These are phyloP conservation scores for Hystrix cristata DNA, from an alignment of 2,113 vertebrate genomes.

Conservation along the genomic window DNA sequence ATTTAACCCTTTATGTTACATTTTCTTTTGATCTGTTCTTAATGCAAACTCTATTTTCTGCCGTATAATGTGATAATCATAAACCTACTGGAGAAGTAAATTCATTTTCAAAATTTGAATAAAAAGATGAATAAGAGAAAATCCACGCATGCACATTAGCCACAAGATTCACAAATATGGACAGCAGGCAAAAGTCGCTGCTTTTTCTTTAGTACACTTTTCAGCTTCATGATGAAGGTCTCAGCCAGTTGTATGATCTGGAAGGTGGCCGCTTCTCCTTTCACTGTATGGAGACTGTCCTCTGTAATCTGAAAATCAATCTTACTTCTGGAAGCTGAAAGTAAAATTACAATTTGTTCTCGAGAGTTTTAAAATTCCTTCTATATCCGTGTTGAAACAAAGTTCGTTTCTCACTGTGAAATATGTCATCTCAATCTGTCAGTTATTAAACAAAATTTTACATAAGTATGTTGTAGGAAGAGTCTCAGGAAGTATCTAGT, in stretches of 20 bases:
- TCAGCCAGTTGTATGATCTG: background rate
- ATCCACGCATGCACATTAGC: background rate
- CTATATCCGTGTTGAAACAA: background rate
- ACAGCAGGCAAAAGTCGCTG: background rate
- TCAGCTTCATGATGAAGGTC: background rate
- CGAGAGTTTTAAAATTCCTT: conserved; percentile 36
- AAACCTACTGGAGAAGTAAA: background rate
- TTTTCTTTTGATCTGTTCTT: conserved; percentile 21
- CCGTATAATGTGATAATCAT: background rate
- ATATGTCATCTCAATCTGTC: conserved; percentile 42
- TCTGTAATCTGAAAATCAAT: background rate
- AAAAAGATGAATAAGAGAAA: background rate
- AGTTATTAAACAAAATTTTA: conserved; percentile 54
- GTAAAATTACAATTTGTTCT: conserved; percentile 18
- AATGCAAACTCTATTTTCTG: background rate
- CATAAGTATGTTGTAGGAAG: background rate
- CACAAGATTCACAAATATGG: background rate
- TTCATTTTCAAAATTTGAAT: background rate
- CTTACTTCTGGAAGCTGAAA: conserved; percentile 48
- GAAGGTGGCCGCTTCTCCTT: background rate
- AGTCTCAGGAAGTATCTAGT: background rate
- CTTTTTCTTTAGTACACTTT: background rate
- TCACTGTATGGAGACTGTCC: background rate
- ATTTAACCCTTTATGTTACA: background rate
- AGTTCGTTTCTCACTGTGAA: conserved; percentile 5